These are phyloP conservation scores for Phalanger gymnotis DNA, from an alignment of 2,797 vertebrate species.

Conservation along the genomic window DNA sequence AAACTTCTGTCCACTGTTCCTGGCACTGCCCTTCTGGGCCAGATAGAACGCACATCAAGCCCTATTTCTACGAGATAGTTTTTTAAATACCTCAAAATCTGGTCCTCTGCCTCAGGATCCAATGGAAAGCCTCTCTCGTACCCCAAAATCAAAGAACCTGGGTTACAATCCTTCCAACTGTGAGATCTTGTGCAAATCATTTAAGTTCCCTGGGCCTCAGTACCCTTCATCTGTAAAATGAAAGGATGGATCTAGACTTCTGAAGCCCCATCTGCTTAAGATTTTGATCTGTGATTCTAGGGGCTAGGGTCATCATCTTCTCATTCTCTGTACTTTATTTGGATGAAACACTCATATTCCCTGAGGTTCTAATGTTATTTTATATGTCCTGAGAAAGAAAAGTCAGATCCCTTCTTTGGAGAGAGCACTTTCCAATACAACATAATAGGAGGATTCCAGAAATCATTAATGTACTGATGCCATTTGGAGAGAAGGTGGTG, in stretches of 20 bases:
- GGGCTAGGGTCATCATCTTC: neutral
- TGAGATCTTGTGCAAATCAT: neutral
- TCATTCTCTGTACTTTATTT: neutral
- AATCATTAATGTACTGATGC: neutral
- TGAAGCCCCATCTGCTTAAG: neutral
- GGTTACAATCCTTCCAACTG: neutral
- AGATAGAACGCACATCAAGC: neutral
- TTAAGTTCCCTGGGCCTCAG: neutral
- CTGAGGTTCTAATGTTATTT: neutral
- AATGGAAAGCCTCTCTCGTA: neutral
- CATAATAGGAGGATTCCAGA: neutral
- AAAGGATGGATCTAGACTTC: neutral
- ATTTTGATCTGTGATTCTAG: neutral
- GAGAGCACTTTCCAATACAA: neutral
- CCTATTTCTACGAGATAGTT: neutral
- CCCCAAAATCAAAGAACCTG: neutral
- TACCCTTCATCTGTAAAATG: neutral
- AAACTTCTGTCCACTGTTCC: neutral
- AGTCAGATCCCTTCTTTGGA: neutral
- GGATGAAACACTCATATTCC: neutral
- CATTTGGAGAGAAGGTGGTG: neutral
- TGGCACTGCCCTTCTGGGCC: neutral
- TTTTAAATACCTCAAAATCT: neutral
- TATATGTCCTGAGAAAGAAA: neutral
- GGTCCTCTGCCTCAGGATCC: neutral